These are phyloP conservation scores for Morphnarchus princeps DNA, from an alignment of 2,113 vertebrate genomes.

Conservation along the genomic window DNA sequence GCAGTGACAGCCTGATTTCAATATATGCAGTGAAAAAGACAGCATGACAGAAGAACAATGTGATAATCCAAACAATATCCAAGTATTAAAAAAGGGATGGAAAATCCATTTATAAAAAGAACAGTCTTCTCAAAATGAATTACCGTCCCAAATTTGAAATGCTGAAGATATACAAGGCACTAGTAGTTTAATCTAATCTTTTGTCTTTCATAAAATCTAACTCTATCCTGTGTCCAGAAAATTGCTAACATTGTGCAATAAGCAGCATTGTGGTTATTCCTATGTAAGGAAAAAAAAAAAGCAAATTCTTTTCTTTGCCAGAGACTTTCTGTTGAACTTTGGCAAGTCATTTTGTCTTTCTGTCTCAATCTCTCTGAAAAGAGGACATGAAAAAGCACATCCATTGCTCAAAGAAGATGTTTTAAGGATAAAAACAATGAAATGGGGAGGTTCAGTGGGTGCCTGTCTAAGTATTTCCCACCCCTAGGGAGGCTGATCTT, in stretches of 20 bases:
- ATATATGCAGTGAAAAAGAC: constrained; percentile 2
- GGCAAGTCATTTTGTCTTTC: not conserved
- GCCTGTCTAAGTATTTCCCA: not conserved
- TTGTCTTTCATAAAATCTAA: constrained; percentile 33
- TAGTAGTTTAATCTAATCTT: constrained; percentile 24
- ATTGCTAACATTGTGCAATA: constrained; percentile 30
- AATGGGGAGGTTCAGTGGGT: not conserved
- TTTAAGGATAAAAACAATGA: not conserved
- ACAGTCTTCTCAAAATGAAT: constrained; percentile 23
- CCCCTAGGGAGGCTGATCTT: not conserved
- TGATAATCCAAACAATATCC: constrained; percentile 22
- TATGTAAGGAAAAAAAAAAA: not conserved
- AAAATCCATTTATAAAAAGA: constrained; percentile 54
- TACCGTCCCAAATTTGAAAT: not conserved
- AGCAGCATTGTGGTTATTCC: constrained; percentile 14
- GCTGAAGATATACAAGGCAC: constrained; percentile 16
- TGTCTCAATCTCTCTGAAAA: not conserved
- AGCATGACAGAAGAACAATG: not conserved
- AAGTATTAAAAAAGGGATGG: constrained; percentile 22
- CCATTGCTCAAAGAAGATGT: not conserved
- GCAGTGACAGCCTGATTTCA: not conserved
- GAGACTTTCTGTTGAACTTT: constrained; percentile 22
- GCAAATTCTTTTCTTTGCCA: not conserved
- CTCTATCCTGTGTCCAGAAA: not conserved
- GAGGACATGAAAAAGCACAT: not conserved